Evolutionary conservation across 2,888 invertebrate genomes (phyloP), one percentile per base, ranked within the genome.

Genomic region (Argyresthia goedartella): DNA sequence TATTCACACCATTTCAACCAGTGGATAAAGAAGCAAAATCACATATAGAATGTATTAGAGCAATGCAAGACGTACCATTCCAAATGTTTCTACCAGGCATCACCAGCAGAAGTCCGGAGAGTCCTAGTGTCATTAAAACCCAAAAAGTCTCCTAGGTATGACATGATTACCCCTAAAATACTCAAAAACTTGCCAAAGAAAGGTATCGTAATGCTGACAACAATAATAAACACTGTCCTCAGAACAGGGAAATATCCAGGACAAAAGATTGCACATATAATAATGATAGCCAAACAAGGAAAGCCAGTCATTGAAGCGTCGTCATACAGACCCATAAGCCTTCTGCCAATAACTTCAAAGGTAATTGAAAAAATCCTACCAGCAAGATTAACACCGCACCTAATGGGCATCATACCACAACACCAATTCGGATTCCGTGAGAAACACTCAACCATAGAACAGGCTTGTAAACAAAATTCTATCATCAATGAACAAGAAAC

Each of bases 391-490:
- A n/a, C n/a, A n/a, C n/a, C n/a, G n/a, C n/a, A n/a, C n/a, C n/a
- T n/a, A n/a, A n/a, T n/a, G n/a, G n/a, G n/a, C n/a, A n/a, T n/a
- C n/a, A n/a, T n/a, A n/a, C n/a, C n/a, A n/a, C n/a, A n/a, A n/a
- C n/a, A n/a, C n/a, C n/a, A n/a, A n/a, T n/a, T n/a, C n/a, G n/a
- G n/a, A n/a, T n/a, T n/a, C n/a, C n/a, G n/a, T n/a, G n/a, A n/a
- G n/a, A n/a, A n/a, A n/a, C n/a, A n/a, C n/a, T n/a, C n/a, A n/a
- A n/a, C n/a, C n/a, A n/a, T n/a, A n/a, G n/a, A n/a, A 59, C 46
- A 55, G 57, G 50, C 42, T 59, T 15, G 53, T 54, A 14, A 50
- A 52, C 9, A 41, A 53, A 58, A 59, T 57, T 6, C 53, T 47
- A 15, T 41, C 35, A 8, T 49, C 39, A 34, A 14, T 57, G 14